Base-by-base conservation (phyloP, 2,113 vertebrate species). In the Caranx ignobilis region DNA sequence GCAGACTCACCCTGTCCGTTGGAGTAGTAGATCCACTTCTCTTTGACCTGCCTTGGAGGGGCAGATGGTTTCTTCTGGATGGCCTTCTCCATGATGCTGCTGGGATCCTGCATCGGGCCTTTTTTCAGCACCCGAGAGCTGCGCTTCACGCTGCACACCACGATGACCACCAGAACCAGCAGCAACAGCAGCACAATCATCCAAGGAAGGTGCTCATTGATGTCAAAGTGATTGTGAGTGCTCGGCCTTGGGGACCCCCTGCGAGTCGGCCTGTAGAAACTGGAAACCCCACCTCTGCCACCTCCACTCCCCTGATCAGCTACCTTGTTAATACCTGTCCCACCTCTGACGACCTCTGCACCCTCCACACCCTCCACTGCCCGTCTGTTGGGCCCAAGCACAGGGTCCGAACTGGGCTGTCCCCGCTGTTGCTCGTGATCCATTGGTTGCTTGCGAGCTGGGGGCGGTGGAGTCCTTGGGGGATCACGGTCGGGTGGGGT, bases 131-230 rank as follows among this genome's bases (percentile, higher is more conserved):
- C 96, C 52, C 94, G 94, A 2, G 98, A 98, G 92, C 98, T 99
- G 71, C 96, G 96, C 71, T 97, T 96, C 78, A 99, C 90, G 0
- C 98, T 99, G 88, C 97, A 99, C 50, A 97, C 96, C 31, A 99
- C 98, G 0, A 99, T 97, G 71, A 97, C 95, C 83, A 99, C 97
- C 37, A 99, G 94, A 59, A 97, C 96, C 86, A 99, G 93, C 85
- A 99, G 92, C 39, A 99, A 93, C 87, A 99, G 96, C 57, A 99
- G 95, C 47, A 99, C 98, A 0, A 98, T 98, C 98, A 99, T 99
- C 98, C 98, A 99, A 0, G 98, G 97, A 68, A 99, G 92, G 86
- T 99, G 98, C 88, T 99, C 98, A 0, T 99, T 99, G 91, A 99
- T 99, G 92, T 99, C 98, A 1, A 99, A 99, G 90, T 96, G 95